Evolutionary conservation across 2,888 invertebrate genomes (phyloP).

Genomic region (Scelioninae gen. 1): DNA sequence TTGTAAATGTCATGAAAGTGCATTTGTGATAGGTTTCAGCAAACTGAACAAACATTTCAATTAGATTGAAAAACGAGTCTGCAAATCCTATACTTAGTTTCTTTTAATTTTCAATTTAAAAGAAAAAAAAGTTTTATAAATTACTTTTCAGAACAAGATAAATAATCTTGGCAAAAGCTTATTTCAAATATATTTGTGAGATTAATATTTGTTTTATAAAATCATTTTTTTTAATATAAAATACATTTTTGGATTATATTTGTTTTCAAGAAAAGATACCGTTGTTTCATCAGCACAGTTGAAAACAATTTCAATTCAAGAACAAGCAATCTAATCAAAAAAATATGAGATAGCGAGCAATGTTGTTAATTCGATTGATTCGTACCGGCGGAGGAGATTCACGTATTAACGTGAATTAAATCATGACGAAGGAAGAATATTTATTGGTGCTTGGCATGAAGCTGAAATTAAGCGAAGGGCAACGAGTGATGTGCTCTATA

Average conservation of each 20-base stretch:
- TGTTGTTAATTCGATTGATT: slow-evolving; percentile 51
- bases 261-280: no score
- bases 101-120: no score
- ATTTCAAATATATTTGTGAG: no score
- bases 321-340: slow-evolving; percentile 17
- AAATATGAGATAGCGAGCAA: slow-evolving; percentile 5
- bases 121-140: neutral
- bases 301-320: neutral
- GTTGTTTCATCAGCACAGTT: no score
- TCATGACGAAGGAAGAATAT: slow-evolving; percentile 61
- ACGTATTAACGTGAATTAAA: slow-evolving; percentile 63
- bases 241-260: no score
- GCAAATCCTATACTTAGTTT: no score
- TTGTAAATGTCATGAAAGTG: slow-evolving; percentile 21
- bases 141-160: no score
- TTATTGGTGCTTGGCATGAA: slow-evolving; percentile 62
- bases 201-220: no score
- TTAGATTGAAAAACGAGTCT: neutral
- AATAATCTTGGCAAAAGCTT: no score
- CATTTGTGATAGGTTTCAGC: neutral
- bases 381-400: slow-evolving; percentile 29
- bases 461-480: slow-evolving; percentile 70
- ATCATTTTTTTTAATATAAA: no score
- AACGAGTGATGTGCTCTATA: slow-evolving; percentile 54
- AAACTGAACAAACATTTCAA: neutral